Evolutionary conservation across 2,888 invertebrate genomes (phyloP).

Genomic region (Tridacna crocea): DNA sequence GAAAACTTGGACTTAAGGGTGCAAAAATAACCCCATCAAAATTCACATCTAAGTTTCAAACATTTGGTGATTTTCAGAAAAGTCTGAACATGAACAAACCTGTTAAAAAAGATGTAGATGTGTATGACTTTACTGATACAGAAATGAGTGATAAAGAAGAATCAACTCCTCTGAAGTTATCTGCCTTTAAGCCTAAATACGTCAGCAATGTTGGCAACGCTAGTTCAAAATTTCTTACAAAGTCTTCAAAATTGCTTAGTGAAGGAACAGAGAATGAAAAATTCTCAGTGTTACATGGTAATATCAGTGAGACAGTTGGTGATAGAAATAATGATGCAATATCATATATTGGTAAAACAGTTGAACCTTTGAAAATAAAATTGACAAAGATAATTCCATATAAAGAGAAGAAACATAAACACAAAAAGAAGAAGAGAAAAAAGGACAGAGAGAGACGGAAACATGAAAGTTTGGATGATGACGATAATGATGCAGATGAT

Average conservation of each 20-base stretch:
- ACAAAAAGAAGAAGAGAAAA: slow-evolving; percentile 60
- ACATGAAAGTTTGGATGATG: slow-evolving; percentile 1
- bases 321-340: slow-evolving; percentile 29
- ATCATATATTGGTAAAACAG: slow-evolving; percentile 54
- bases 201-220: slow-evolving; percentile 46
- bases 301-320: slow-evolving; percentile 8
- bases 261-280: not conserved
- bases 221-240: slow-evolving; percentile 48
- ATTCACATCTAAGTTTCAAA: slow-evolving; percentile 12
- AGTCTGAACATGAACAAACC: slow-evolving; percentile 12
- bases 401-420: slow-evolving; percentile 59
- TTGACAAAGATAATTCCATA: slow-evolving; percentile 56
- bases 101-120: slow-evolving; percentile 51
- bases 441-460: slow-evolving; percentile 51
- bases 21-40: slow-evolving; percentile 26
- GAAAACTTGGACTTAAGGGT: slow-evolving; percentile 28
- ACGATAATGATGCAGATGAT: not conserved
- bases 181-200: slow-evolving; percentile 56
- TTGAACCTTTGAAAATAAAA: slow-evolving; percentile 63
- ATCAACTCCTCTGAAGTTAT: slow-evolving; percentile 35
- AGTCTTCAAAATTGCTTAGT: slow-evolving; percentile 26
- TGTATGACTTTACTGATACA: slow-evolving; percentile 59
- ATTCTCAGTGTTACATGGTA: not conserved
- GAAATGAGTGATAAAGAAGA: slow-evolving; percentile 59
- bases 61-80: slow-evolving; percentile 16